A percentile compares a stretch with the other conserved stretches of the same genome.
These are phyloP conservation scores for Tetraodon nigroviridis DNA, from an alignment of 2,113 vertebrate genomes.

Conservation along the genomic window DNA sequence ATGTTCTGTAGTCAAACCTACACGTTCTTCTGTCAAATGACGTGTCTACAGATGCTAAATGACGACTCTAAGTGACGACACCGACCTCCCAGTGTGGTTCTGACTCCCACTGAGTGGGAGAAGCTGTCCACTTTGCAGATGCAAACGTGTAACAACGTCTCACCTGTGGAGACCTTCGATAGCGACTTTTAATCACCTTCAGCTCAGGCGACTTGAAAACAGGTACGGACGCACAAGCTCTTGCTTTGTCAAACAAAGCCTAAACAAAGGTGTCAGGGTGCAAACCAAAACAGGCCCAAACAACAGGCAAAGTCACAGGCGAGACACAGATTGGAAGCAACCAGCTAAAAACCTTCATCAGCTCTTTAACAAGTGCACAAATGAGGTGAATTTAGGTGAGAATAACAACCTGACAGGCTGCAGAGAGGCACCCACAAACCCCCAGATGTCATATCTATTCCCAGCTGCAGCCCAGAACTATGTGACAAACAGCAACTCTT, in stretches of 20 bases:
- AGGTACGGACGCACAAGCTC: slow-evolving; percentile 15
- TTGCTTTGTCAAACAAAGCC: slow-evolving; percentile 49
- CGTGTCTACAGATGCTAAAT: slow-evolving; percentile 63
- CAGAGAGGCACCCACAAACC: slow-evolving; percentile 43
- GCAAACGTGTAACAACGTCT: slow-evolving; percentile 57
- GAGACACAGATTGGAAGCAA: slow-evolving; percentile 13
- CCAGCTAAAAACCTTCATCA: slow-evolving; percentile 34
- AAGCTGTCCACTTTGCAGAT: slow-evolving; percentile 66
- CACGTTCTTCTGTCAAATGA: slow-evolving; percentile 55
- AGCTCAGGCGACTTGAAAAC: slow-evolving; percentile 52
- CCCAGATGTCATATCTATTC: slow-evolving; percentile 69
- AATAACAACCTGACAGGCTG: slow-evolving; percentile 70
- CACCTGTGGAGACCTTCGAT: slow-evolving; percentile 69
- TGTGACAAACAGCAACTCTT: slow-evolving; percentile 68
- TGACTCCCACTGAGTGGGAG: slow-evolving; percentile 59
- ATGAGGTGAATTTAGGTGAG: slow-evolving; percentile 71
- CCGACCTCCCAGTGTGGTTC: slow-evolving; percentile 56
- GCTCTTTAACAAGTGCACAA: slow-evolving; percentile 71
- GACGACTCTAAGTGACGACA: slow-evolving; percentile 61
- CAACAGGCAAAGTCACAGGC: too few relatives aligned
- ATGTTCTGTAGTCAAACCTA: slow-evolving; percentile 27
- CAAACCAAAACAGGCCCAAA: slow-evolving; percentile 1
- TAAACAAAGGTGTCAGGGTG: slow-evolving; percentile 46
- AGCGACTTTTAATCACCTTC: slow-evolving; percentile 66
- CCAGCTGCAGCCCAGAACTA: slow-evolving; percentile 59